These are phyloP conservation scores for Amaurobius ferox DNA, from an alignment of 2,888 invertebrate species.

Conservation along the genomic window DNA sequence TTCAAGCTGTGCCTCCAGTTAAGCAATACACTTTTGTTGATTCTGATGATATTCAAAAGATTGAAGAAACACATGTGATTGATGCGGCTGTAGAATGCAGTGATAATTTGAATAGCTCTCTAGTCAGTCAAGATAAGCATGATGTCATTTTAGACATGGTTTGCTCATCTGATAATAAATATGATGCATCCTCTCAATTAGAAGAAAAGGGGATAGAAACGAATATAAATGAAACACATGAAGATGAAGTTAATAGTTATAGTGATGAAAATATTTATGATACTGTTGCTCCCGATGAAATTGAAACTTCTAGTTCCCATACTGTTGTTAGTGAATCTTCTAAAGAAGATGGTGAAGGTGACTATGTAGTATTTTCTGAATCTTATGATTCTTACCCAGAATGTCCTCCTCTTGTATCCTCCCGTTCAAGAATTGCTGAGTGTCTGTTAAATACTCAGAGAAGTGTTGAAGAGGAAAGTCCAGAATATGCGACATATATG, in stretches of 20 bases:
- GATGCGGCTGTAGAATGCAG: background rate
- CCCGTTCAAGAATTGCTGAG: slow-evolving; percentile 51
- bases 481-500: slow-evolving; percentile 83
- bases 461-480: slow-evolving; percentile 64
- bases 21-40: slow-evolving; percentile 16
- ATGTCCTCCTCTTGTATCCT: slow-evolving; percentile 27
- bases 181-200: background rate
- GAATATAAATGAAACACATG: background rate
- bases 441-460: slow-evolving; percentile 44
- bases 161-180: background rate
- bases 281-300: slow-evolving; percentile 79
- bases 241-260: slow-evolving; percentile 60
- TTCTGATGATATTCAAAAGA: slow-evolving; percentile 6
- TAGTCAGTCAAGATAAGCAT: slow-evolving; percentile 43
- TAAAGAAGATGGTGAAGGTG: slow-evolving; percentile 57
- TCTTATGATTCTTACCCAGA: slow-evolving; percentile 31
- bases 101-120: slow-evolving; percentile 35
- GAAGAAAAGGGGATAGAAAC: background rate
- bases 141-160: slow-evolving; percentile 8
- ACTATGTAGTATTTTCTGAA: slow-evolving; percentile 70
- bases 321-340: slow-evolving; percentile 1
- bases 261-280: slow-evolving; percentile 80
- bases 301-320: slow-evolving; percentile 22
- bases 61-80: slow-evolving; percentile 24
- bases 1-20: slow-evolving; percentile 59